Conservation (phyloP, 2,113 vertebrate species). For the Charina bottae region DNA sequence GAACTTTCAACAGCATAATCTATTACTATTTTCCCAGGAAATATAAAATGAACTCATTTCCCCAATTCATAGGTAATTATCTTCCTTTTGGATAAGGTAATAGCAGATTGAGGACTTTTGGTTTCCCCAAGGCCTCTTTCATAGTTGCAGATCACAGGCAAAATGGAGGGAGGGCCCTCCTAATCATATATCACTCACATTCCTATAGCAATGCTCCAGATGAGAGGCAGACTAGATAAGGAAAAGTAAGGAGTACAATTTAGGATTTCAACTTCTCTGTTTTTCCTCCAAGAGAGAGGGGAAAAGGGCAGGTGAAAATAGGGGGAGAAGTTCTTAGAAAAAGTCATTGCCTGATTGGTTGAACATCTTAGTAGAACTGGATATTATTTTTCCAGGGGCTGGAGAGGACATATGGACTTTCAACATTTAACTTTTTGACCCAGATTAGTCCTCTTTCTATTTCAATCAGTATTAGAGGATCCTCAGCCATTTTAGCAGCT, state of each 20-base stretch:
- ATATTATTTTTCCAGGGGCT: not conserved
- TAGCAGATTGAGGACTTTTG: not conserved
- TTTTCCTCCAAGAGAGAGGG: not conserved
- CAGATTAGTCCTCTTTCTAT: not conserved
- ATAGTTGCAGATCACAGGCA: not conserved
- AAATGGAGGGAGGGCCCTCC: not conserved
- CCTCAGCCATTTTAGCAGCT: not conserved
- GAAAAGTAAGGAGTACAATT: not conserved
- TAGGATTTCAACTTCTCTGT: not conserved
- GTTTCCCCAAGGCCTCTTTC: not conserved
- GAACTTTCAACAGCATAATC: not conserved
- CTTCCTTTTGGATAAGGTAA: not conserved
- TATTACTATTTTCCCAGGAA: not conserved
- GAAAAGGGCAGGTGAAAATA: not conserved
- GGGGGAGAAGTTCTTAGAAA: not conserved
- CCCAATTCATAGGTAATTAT: not conserved
- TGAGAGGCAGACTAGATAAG: not conserved
- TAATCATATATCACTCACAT: not conserved
- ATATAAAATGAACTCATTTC: not conserved
- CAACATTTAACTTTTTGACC: not conserved
- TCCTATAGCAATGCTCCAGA: not conserved
- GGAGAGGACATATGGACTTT: not conserved
- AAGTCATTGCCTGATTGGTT: not conserved
- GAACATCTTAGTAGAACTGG: not conserved
- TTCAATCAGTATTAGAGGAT: not conserved